phyloP scores from a whole-genome alignment of 2,797 vertebrate species.

The Dryobates pubescens region DNA sequence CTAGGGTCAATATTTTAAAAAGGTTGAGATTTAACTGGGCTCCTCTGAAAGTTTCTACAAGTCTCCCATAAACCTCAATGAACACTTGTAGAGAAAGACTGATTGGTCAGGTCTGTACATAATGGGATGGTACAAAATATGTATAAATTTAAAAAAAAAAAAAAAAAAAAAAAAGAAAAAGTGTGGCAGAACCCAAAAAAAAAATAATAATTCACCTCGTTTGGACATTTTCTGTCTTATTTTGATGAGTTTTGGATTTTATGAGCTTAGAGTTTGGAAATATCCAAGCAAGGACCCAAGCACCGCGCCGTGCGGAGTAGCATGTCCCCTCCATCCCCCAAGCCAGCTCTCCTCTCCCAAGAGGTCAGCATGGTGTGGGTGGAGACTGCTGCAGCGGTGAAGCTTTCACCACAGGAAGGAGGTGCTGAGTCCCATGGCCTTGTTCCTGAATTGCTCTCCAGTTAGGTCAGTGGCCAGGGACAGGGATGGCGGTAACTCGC shows the following conservation, averaged over 20 bases:
- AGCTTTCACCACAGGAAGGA: too few relatives aligned
- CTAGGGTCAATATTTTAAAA: neutral
- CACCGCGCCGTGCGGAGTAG: too few relatives aligned
- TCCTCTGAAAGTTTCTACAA: neutral
- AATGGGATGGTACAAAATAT: neutral
- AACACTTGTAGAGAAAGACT: neutral
- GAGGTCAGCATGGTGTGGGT: too few relatives aligned
- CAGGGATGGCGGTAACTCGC: too few relatives aligned
- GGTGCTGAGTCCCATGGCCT: too few relatives aligned
- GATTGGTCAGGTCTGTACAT: neutral
- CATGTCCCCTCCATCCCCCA: too few relatives aligned
- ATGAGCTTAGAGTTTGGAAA: neutral
- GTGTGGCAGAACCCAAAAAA: neutral
- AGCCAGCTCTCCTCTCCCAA: too few relatives aligned
- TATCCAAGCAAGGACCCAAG: neutral
- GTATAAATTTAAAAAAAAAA: too few relatives aligned
- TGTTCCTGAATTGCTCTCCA: too few relatives aligned
- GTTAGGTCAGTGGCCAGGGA: too few relatives aligned
- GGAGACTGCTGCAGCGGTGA: too few relatives aligned
- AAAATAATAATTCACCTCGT: neutral
- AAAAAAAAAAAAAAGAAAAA: too few relatives aligned
- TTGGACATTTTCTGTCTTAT: neutral
- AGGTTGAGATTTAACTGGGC: neutral
- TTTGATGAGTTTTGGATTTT: neutral
- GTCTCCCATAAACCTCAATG: neutral